Evolutionary conservation across 2,888 invertebrate species (phyloP), one percentile per base, ranked within the genome.

Genomic region (Azorinus chamasolen): DNA sequence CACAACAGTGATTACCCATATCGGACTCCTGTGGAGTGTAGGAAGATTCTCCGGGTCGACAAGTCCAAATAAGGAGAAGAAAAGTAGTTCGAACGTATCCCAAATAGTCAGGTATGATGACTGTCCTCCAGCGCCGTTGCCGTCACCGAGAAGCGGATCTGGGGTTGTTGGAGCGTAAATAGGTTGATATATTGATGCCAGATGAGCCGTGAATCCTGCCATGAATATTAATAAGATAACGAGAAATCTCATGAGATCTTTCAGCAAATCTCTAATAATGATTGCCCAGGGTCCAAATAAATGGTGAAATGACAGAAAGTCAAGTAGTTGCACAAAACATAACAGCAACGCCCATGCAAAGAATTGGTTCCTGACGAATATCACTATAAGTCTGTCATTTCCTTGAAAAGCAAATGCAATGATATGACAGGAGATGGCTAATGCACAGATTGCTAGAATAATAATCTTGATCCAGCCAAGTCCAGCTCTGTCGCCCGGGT

Each of bases 231-330:
- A 96, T 91, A 99, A 94, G 25, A 99, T 99, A 54, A 99, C 99
- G 79, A 99, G 95, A 93, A 99, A 99, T 76, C 98, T 95, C n/a
- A 97, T 97, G 86, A 98, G 94, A 93, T 98, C 98, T 93, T 94
- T 93, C 91, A 94, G 93, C 37, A 94, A 89, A 84, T 94, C 93
- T 24, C 99, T 97, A 90, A 99, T 99, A 93, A 99, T 99, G 92
- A 99, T 99, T 39, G 99, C 99, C 99, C 99, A 99, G 0, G 99
- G 99, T 54, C 99, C 99, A 93, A 99, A 99, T 22, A 99, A 95
- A 94, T 99, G 98, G 93, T 99, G 99, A 93, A 99, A 99, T 25
- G 99, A 99, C 57, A 99, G 94, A 93, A 99, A 99, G 94, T 94
- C 94, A 91, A 99, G 94, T 90, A 99, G 97, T 94, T 99, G 98